These are phyloP conservation scores for Caenorhabditis brenneri DNA, from an alignment of 1,140 invertebrate species.

Conservation along the genomic window DNA sequence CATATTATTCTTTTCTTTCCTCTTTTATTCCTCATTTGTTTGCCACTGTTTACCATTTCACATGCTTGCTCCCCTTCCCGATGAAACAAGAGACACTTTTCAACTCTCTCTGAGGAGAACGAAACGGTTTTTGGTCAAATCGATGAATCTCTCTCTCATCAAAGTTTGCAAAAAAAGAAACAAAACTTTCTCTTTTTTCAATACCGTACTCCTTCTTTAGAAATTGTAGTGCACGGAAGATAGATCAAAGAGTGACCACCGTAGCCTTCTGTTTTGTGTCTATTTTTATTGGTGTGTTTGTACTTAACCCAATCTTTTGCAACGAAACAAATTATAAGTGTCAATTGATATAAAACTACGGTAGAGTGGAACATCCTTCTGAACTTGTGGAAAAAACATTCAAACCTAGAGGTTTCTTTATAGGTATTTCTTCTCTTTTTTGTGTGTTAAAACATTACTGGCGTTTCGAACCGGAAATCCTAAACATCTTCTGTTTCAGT, in stretches of 20 bases:
- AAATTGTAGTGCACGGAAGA: not conserved
- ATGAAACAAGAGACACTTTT: conserved; percentile 9
- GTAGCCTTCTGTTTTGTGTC: not conserved
- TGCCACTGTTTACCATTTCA: conserved; percentile 13
- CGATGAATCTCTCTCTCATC: not conserved
- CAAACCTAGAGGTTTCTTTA: too few species aligned
- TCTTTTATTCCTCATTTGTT: conserved; percentile 2
- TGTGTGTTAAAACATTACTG: too few species aligned
- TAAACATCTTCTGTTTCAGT: too few species aligned
- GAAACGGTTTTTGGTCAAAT: not conserved
- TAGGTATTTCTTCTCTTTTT: too few species aligned
- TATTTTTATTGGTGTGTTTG: not conserved
- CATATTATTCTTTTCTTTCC: conserved; percentile 10
- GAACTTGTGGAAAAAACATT: too few species aligned
- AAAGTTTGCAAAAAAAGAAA: not conserved
- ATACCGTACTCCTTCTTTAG: not conserved
- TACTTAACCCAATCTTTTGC: not conserved
- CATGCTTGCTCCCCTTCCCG: conserved; percentile 8
- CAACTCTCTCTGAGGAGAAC: not conserved
- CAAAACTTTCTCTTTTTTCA: not conserved
- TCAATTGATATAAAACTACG: too few species aligned
- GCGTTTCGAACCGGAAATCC: too few species aligned
- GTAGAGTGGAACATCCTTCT: too few species aligned
- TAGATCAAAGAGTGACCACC: not conserved
- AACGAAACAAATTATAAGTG: too few species aligned